Conservation (phyloP, 2,113 vertebrate genomes). For the Megatriorchis doriae region DNA sequence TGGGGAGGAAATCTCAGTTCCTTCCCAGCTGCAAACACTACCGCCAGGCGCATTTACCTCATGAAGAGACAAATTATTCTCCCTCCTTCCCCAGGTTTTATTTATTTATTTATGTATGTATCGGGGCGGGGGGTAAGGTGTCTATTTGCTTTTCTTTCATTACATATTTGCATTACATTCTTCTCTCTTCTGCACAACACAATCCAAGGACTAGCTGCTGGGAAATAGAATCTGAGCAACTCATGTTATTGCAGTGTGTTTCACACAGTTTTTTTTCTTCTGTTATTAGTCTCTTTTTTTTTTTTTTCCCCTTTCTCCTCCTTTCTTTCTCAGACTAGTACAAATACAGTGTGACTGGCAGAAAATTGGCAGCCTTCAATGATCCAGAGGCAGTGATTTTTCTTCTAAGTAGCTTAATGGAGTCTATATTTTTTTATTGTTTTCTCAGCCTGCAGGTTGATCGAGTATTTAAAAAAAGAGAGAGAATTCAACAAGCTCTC, state of each 20-base stretch:
- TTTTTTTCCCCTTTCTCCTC: neutral
- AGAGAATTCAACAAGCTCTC: neutral
- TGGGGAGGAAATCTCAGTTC: neutral
- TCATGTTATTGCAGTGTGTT: neutral
- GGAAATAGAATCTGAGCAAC: neutral
- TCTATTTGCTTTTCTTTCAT: neutral
- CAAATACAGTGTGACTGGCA: constrained; percentile 15
- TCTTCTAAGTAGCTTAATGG: constrained; percentile 31
- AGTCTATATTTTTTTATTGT: neutral
- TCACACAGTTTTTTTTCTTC: neutral
- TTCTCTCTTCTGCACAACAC: neutral
- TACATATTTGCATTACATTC: neutral
- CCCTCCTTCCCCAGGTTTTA: neutral
- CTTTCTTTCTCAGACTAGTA: constrained; percentile 28
- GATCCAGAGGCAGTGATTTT: constrained; percentile 2
- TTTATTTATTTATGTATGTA: too few species aligned
- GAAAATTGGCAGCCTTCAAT: neutral
- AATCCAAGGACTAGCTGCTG: neutral
- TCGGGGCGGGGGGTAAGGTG: neutral
- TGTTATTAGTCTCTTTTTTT: neutral
- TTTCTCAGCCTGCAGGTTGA: constrained; percentile 24
- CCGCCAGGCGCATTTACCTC: neutral
- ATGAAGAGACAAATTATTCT: neutral
- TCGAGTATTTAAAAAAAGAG: neutral
- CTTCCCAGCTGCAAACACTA: neutral